A percentile compares a stretch with the other conserved stretches of the same genome.
These are phyloP conservation scores for Nanger granti DNA, from an alignment of 2,113 vertebrate genomes.

Conservation along the genomic window DNA sequence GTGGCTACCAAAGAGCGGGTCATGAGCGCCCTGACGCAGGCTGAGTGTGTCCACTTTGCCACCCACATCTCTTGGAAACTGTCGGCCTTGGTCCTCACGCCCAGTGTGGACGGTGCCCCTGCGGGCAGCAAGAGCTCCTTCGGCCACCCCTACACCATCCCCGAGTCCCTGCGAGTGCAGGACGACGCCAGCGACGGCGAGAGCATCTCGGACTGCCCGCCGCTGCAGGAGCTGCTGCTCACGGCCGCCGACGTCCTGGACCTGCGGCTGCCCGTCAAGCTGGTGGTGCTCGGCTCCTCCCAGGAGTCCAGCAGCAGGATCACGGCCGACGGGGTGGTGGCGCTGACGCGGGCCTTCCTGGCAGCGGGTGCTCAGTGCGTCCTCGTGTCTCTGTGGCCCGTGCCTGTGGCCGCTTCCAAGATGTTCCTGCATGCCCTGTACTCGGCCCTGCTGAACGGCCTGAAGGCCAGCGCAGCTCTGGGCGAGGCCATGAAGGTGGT, in stretches of 20 bases:
- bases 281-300: conserved; percentile 93
- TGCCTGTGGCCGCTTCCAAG: conserved; percentile 92
- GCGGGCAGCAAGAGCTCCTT: conserved; percentile 86
- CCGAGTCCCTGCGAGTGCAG: conserved; percentile 89
- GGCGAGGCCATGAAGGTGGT: conserved; percentile 94
- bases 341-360: conserved; percentile 92
- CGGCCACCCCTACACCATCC: conserved; percentile 91
- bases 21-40: conserved; percentile 91
- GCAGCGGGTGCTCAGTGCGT: conserved; percentile 93
- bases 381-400: conserved; percentile 92
- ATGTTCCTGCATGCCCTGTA: conserved; percentile 93
- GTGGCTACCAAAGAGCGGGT: conserved; percentile 93
- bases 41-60: conserved; percentile 94
- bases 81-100: conserved; percentile 91
- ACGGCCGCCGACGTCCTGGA: conserved; percentile 93
- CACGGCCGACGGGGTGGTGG: conserved; percentile 93
- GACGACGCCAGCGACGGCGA: conserved; percentile 92
- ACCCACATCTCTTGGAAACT: conserved; percentile 97
- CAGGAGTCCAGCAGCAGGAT: conserved; percentile 92
- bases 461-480: conserved; percentile 90
- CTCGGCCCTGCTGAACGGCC: conserved; percentile 88
- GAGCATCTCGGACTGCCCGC: conserved; percentile 92
- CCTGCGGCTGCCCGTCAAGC: conserved; percentile 89
- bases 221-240: conserved; percentile 93
- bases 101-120: conserved; percentile 82